phyloP scores from a whole-genome alignment of 1,140 invertebrate species.

The Euborellia annulipes region DNA sequence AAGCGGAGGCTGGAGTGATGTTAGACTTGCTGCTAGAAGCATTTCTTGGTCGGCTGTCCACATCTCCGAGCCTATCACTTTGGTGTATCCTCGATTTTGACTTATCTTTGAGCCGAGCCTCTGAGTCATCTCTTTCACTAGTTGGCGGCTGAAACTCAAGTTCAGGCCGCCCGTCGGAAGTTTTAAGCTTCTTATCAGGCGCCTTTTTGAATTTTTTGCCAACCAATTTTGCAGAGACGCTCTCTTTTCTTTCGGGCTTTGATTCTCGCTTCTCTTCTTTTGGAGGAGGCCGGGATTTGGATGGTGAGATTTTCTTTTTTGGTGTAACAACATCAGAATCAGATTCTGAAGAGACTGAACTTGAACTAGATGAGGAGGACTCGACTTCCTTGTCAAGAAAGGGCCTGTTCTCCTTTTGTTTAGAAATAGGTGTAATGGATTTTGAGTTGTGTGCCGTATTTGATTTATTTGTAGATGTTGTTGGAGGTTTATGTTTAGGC shows the following conservation, averaged over 20 bases:
- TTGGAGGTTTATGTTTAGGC: too few species aligned
- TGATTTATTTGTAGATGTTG: too few species aligned
- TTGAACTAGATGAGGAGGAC: constrained; percentile 22
- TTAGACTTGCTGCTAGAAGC: constrained; percentile 12
- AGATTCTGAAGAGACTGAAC: constrained; percentile 18
- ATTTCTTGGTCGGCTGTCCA: constrained; percentile 43
- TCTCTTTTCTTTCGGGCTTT: constrained; percentile 12
- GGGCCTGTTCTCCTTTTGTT: constrained; percentile 30
- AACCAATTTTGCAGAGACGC: constrained; percentile 27
- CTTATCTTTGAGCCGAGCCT: constrained; percentile 30
- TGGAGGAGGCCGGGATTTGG: constrained; percentile 24
- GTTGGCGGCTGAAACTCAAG: constrained; percentile 50
- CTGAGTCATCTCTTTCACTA: constrained; percentile 56
- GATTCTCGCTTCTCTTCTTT: constrained; percentile 10
- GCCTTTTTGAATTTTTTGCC: constrained; percentile 44
- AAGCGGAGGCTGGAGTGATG: constrained; percentile 19
- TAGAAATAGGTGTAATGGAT: background rate
- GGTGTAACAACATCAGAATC: constrained; percentile 27
- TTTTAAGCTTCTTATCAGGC: constrained; percentile 72
- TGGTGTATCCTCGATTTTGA: constrained; percentile 21
- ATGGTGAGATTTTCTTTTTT: constrained; percentile 20
- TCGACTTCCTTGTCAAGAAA: constrained; percentile 39
- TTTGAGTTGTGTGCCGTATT: too few species aligned
- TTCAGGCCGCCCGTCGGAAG: constrained; percentile 64
- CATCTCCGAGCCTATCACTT: constrained; percentile 43